Percentiles rank a stretch among this genome's conserved stretches.
phyloP scores from a whole-genome alignment of 2,888 invertebrate genomes.

The Trichogramma evanescens region DNA sequence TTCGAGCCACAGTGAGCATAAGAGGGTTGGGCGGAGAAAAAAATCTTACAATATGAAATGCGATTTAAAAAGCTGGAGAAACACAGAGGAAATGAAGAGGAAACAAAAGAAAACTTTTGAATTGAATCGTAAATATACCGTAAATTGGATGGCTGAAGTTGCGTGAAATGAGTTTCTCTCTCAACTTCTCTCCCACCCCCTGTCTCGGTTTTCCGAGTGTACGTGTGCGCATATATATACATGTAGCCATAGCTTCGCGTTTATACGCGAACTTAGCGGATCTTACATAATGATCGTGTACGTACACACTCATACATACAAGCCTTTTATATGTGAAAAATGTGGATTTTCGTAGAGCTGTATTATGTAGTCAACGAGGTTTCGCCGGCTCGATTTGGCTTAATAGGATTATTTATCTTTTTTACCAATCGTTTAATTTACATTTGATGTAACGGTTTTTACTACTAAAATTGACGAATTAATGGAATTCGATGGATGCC shows the following conservation, averaged over 20 bases:
- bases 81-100: constrained; percentile 1
- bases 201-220: background rate
- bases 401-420: too few relatives aligned
- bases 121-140: constrained; percentile 23
- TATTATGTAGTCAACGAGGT: too few relatives aligned
- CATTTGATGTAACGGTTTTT: too few relatives aligned
- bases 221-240: too few relatives aligned
- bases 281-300: constrained; percentile 15
- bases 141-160: constrained; percentile 21
- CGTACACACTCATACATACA: constrained; percentile 8
- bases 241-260: too few relatives aligned
- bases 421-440: too few relatives aligned
- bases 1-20: background rate
- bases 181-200: constrained; percentile 14
- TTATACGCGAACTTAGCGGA: background rate
- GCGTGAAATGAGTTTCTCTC: constrained; percentile 22
- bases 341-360: too few relatives aligned
- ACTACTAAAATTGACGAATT: too few relatives aligned
- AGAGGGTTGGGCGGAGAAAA: background rate
- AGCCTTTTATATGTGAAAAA: background rate
- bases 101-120: constrained; percentile 20
- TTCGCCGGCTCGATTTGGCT: too few relatives aligned
- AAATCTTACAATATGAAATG: background rate
- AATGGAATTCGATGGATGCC: too few relatives aligned
- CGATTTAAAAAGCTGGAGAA: constrained; percentile 2